A percentile compares a stretch with the other conserved stretches of the same genome.
Conservation (phyloP, 2,797 vertebrate genomes). For the Naso thynnoides region DNA sequence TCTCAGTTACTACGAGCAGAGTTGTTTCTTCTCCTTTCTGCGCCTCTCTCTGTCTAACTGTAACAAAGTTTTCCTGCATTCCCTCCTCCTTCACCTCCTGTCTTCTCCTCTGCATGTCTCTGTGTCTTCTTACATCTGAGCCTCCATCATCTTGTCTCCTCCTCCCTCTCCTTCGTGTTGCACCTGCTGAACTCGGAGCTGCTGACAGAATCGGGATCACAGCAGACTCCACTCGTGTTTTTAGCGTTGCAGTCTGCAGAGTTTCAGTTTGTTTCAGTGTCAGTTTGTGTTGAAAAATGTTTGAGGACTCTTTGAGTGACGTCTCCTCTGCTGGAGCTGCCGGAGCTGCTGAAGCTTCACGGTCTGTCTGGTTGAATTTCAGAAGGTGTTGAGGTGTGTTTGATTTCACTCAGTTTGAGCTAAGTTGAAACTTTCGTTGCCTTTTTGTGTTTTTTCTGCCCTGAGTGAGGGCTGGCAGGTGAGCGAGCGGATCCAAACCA, state of each 20-base stretch:
- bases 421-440: neutral
- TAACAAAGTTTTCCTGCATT: neutral
- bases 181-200: neutral
- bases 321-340: neutral
- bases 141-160: neutral
- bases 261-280: neutral
- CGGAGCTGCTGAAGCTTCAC: neutral
- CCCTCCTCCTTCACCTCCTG: slow-evolving; percentile 70
- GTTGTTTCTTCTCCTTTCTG: too few relatives aligned
- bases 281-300: neutral
- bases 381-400: slow-evolving; percentile 4
- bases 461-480: slow-evolving; percentile 3
- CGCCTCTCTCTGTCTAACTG: neutral
- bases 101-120: slow-evolving; percentile 10
- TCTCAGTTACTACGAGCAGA: too few relatives aligned
- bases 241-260: neutral
- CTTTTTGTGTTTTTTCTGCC: neutral
- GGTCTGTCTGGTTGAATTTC: neutral
- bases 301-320: neutral
- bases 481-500: too few relatives aligned
- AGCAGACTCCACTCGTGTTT: neutral
- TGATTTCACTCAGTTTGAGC: neutral
- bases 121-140: neutral
- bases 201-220: neutral
- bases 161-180: neutral